Conservation (phyloP, 2,888 invertebrate species). For the Eretmocerus hayati region DNA sequence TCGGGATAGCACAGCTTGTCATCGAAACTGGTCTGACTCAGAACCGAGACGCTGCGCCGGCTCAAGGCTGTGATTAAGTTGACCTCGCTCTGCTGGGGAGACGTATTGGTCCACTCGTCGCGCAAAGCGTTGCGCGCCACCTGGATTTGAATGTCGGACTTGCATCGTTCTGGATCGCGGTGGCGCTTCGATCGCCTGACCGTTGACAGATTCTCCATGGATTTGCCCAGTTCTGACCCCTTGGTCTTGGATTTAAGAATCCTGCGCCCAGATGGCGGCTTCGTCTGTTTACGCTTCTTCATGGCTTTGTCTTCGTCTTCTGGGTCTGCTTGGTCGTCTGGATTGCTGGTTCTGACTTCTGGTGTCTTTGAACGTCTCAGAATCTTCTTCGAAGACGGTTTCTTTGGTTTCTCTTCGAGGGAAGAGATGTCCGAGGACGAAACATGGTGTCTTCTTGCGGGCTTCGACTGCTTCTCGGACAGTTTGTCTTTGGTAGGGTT, state of each 20-base stretch:
- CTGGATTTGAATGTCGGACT: constrained; percentile 40
- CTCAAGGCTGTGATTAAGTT: constrained; percentile 22
- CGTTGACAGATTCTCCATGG: constrained; percentile 34
- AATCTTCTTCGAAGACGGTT: constrained; percentile 11
- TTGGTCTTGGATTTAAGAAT: constrained; percentile 35
- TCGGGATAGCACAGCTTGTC: constrained; percentile 18
- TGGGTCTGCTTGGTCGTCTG: constrained; percentile 13
- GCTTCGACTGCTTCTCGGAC: background rate
- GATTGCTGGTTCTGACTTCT: constrained; percentile 11
- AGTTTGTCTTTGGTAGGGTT: constrained; percentile 26
- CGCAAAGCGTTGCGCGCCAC: constrained; percentile 20
- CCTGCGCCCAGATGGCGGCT: constrained; percentile 26
- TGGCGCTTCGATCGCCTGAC: constrained; percentile 32
- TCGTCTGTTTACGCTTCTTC: constrained; percentile 16
- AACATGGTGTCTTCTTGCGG: constrained; percentile 19
- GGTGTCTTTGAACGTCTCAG: constrained; percentile 24
- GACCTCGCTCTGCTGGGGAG: constrained; percentile 32
- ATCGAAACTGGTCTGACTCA: constrained; percentile 42
- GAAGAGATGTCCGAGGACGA: constrained; percentile 33
- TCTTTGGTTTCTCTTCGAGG: constrained; percentile 23
- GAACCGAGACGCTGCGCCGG: constrained; percentile 32
- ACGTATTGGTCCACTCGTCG: constrained; percentile 41
- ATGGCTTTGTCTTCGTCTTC: constrained; percentile 5
- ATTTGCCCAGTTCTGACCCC: constrained; percentile 36
- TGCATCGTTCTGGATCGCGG: constrained; percentile 36